Conservation (phyloP, 2,113 vertebrate species). For the Vicugna pacos region DNA sequence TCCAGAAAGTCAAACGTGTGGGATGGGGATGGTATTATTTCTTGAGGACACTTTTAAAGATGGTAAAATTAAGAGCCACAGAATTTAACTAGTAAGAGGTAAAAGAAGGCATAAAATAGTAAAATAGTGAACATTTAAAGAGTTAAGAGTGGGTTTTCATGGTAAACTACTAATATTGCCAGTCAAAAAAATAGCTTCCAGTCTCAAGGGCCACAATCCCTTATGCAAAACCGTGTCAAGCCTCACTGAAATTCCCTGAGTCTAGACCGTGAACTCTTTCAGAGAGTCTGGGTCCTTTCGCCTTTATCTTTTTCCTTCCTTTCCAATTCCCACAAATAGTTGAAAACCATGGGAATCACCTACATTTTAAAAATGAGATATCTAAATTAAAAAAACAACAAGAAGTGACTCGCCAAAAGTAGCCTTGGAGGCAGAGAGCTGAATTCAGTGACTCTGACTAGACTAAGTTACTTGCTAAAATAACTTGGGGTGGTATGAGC, state of each 20-base stretch:
- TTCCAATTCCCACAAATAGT: not conserved
- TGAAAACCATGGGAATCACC: not conserved
- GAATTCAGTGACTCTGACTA: slow-evolving; percentile 18
- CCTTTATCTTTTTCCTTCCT: not conserved
- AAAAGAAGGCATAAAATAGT: not conserved
- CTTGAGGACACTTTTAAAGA: not conserved
- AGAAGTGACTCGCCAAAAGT: not conserved
- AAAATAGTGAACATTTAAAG: not conserved
- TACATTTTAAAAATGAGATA: not conserved
- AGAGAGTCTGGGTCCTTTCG: not conserved
- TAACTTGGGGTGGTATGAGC: not conserved
- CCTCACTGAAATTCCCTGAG: not conserved
- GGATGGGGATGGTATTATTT: not conserved
- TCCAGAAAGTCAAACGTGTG: not conserved
- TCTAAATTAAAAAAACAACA: not conserved
- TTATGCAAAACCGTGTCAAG: not conserved
- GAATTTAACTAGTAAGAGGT: not conserved
- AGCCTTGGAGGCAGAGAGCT: not conserved
- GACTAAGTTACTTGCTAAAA: not conserved
- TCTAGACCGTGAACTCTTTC: not conserved
- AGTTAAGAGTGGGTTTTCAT: not conserved
- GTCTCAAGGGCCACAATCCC: not conserved
- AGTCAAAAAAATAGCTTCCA: not conserved
- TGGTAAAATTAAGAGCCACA: not conserved
- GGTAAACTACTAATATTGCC: not conserved